These are phyloP conservation scores for Phycodurus eques DNA, from an alignment of 2,113 vertebrate genomes.

Conservation along the genomic window DNA sequence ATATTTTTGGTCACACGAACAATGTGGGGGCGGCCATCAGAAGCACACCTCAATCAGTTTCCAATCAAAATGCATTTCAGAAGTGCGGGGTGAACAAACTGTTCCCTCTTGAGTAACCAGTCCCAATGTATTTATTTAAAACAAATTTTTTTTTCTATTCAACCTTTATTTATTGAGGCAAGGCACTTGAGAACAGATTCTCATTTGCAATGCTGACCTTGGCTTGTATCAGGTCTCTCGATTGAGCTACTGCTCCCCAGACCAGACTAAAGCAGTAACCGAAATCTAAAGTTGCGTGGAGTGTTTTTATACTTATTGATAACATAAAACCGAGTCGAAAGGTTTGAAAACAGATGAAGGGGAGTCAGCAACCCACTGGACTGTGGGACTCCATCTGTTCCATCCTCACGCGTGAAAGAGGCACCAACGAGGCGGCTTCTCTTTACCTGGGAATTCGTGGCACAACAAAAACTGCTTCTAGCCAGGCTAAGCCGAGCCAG, in stretches of 20 bases:
- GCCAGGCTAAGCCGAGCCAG: conserved; percentile 34
- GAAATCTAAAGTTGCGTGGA: conserved; percentile 14
- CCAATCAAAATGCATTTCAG: neutral
- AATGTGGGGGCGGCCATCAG: too few species aligned
- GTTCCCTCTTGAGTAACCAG: neutral
- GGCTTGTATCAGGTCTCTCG: too few species aligned
- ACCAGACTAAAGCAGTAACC: neutral
- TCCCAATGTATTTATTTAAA: neutral
- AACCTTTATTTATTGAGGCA: neutral
- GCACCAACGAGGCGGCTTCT: conserved; percentile 9
- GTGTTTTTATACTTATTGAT: conserved; percentile 24
- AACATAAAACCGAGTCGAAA: conserved; percentile 47
- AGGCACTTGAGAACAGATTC: neutral
- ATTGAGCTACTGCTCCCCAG: neutral
- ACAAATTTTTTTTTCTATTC: neutral
- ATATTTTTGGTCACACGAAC: neutral
- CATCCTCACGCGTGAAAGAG: conserved; percentile 8
- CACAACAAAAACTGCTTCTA: conserved; percentile 17
- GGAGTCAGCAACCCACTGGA: conserved; percentile 43
- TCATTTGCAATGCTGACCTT: too few species aligned
- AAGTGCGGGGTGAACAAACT: neutral
- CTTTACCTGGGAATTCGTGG: conserved; percentile 31
- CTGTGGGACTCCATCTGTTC: conserved; percentile 33
- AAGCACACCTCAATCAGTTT: neutral
- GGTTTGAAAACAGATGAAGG: conserved; percentile 60